Evolutionary conservation across 2,888 invertebrate genomes (phyloP), one percentile per base, ranked within the genome.

Genomic region (Lepidochrysops patricia): DNA sequence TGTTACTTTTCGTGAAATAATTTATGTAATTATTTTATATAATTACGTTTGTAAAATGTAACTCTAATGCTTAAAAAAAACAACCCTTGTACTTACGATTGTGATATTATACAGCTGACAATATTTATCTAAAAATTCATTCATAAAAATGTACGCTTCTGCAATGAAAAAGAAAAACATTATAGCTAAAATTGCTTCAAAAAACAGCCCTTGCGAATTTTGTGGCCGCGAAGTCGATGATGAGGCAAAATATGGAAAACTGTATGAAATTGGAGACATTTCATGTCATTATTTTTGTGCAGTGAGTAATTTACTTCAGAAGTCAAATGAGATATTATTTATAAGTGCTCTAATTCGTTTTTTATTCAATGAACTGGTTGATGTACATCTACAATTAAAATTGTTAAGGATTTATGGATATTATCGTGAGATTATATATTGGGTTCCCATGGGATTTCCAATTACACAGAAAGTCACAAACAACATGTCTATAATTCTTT

Each of bases 201-300:
- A 78, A 59, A 74, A 66, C 57, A 66, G 66, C 27, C 79, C 80
- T 12, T 92, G 92, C 75, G 82, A 82, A 27, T 91, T 93, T 68
- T 93, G 93, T 70, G 77, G 81, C 2, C 74, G 79, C 4, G 67
- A 79, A 43, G 82, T 88, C 0, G 84, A 91, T 19, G 85, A 92
- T 66, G 92, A 92, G 69, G 61, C 90, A 5, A 76, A 82, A 12
- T 92, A 82, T 70, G 93, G 93, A 2, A 90, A 90, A 68, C 73
- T 92, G 27, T 90, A 91, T 66, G 79, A 83, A 7, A 84, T 91
- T 52, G 84, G 89, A 9, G 86, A 90, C 9, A 80, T 94, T 26
- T 81, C 90, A 35, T 93, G 93, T 1, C 95, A 96, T 74, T 93
- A 94, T 70, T 95, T 92, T 78, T 96, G 95, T 75, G 88, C 94